Evolutionary conservation across 2,797 vertebrate species (phyloP), one percentile per base, ranked within the genome.

Genomic region (Scyliorhinus canicula): DNA sequence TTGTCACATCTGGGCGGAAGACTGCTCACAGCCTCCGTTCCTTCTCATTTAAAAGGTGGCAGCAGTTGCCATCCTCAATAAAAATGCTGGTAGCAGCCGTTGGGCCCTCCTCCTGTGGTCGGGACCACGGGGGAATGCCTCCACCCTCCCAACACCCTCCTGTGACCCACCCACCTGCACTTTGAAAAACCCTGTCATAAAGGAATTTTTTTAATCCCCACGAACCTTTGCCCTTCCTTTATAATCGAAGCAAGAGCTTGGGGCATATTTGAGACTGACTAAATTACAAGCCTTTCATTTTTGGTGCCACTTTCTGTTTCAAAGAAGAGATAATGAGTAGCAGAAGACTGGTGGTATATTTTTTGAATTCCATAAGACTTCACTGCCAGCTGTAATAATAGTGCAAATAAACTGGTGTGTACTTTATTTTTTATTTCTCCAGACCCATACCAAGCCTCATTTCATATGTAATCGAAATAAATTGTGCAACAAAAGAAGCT

Each of bases 311-410:
- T 79, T 79, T 44, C 77, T 44, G 19, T 44, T 6, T 82, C 26
- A 82, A 26, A 26, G 6, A 8, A 19, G 79, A 82, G 21, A 40
- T 82, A 47, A 82, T 82, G 40, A 57, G 28, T 57, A 88, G 52
- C 85, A 90, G 35, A 88, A 35, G 52, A 35, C 55, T 90, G 86
- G 55, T 52, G 16, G 55, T 90, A 90, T 60, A 90, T 90, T 90
- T n/a, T 90, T 19, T 90, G 31, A 60, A 31, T 35, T 21, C 55
- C 86, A 60, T 16, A 19, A 57, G 50, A 57, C 14, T 12, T 35
- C 52, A 60, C 60, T 90, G 86, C 57, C 86, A 90, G 52, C 50
- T 52, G 55, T 55, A 60, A 90, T n/a, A 90, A 90, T 60, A 90
- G 55, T 24, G 12, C 79, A 82, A 82, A 60, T 31, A 90, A 7